Evolutionary conservation across 2,888 invertebrate genomes (phyloP), one percentile per base, ranked within the genome.

Genomic region (Coleophora flavipennella): DNA sequence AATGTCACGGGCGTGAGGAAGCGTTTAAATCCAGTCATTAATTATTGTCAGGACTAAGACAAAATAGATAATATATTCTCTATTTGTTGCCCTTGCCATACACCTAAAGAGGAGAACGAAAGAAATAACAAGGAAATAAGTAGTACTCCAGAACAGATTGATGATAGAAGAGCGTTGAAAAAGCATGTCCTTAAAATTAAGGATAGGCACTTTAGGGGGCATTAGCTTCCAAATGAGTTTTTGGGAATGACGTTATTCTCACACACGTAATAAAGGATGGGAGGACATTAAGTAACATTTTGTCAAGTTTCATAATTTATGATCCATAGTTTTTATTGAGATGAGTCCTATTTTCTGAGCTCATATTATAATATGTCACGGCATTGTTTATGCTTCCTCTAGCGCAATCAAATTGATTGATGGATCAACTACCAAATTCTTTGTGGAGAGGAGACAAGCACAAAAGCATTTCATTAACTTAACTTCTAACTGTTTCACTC

Each of bases 1-100:
- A 76, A 84, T 83, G 83, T 84, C 84, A 81, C 81, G 81, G 81
- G 79, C 84, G 84, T 83, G 83, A 84, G 84, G 84, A 84, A 84
- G 83, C 84, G 79, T 83, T 84, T 83, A 84, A 84, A 80, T 81
- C 84, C 83, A 78, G 66, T 72, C 83, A 84, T 84, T 83, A 83
- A 83, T 84, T 84, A 84, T 83, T 84, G 84, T 84, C 84, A 84
- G 67, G 62, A 66, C 67, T 70, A 72, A 78, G 78, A 80, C 80
- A 77, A 81, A 84, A 83, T 84, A 83, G 81, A 80, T 84, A 83
- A 81, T 79, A 76, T 71, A 64, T 80, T 73, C 70, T 69, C 71
- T 77, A 83, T 83, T 79, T 76, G 81, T 78, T 80, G 65, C 73
- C 67, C 65, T 71, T 68, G 62, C 46, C 52, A 53, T 67, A 59